Percentiles rank a stretch among this genome's conserved stretches.
Conservation (phyloP, 2,797 vertebrate genomes). For the Phoxinus dragarum region DNA sequence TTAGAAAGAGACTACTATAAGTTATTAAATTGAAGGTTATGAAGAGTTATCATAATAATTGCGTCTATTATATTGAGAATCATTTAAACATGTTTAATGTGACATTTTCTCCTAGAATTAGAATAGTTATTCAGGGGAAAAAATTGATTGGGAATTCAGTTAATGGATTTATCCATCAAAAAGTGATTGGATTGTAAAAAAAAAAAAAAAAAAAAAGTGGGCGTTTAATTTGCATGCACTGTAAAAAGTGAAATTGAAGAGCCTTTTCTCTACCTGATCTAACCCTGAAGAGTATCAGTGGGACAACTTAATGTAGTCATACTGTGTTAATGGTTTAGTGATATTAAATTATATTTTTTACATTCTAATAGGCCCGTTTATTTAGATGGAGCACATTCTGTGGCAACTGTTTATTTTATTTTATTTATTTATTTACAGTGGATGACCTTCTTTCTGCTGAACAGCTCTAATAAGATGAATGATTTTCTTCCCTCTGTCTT, state of each 20-base stretch:
- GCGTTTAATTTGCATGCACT: not conserved
- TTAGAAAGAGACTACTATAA: not conserved
- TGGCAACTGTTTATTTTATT: not conserved
- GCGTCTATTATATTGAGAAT: not conserved
- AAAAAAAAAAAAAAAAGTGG: no score
- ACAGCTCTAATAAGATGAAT: not conserved
- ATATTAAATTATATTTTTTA: not conserved
- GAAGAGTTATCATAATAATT: no score
- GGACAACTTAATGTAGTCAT: not conserved
- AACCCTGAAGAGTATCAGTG: not conserved
- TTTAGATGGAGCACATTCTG: not conserved
- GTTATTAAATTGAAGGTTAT: not conserved
- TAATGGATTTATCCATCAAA: conserved; percentile 8
- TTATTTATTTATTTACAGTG: not conserved
- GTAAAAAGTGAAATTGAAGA: conserved; percentile 6
- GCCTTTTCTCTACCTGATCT: not conserved
- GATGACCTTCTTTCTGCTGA: not conserved
- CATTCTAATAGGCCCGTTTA: not conserved
- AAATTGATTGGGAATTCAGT: conserved; percentile 20
- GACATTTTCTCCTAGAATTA: not conserved
- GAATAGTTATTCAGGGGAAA: not conserved
- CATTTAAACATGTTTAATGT: not conserved
- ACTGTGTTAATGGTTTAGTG: not conserved
- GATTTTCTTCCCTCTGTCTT: not conserved
- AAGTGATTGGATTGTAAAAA: conserved; percentile 18